phyloP scores from a whole-genome alignment of 2,888 invertebrate genomes.

The Fissipunctia ypsillon region DNA sequence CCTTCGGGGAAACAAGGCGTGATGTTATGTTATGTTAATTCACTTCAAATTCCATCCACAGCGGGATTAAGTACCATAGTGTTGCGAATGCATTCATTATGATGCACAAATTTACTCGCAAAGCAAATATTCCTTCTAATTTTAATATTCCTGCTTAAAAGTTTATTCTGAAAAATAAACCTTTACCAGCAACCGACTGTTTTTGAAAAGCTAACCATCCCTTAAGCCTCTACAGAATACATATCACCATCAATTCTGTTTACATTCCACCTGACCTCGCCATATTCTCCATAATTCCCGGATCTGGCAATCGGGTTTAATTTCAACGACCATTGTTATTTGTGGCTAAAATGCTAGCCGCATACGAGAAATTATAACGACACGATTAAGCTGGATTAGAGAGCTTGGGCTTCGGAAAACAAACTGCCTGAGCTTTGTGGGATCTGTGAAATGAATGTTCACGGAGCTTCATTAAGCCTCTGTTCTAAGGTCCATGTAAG shows the following conservation, averaged over 20 bases:
- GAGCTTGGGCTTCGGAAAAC: constrained; percentile 13
- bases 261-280: not conserved
- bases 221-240: not conserved
- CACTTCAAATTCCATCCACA: not conserved
- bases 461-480: not conserved
- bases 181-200: not conserved
- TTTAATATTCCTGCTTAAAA: not conserved
- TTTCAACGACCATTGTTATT: constrained; percentile 23
- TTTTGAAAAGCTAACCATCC: too few relatives aligned
- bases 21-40: too few relatives aligned
- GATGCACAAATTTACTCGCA: not conserved
- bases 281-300: constrained; percentile 31
- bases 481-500: not conserved
- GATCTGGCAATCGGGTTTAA: constrained; percentile 39
- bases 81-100: not conserved
- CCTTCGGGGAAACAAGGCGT: too few relatives aligned
- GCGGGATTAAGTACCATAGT: not conserved
- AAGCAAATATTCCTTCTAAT: not conserved
- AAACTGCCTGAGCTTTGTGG: not conserved
- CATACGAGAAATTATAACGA: constrained; percentile 16
- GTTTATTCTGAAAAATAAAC: not conserved
- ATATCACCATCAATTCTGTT: constrained; percentile 7
- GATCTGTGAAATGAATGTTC: not conserved
- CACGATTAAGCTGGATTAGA: constrained; percentile 8
- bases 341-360: constrained; percentile 6